Evolutionary conservation across 2,113 vertebrate genomes (phyloP), one percentile per base, ranked within the genome.

Genomic region (Oryzias curvinotus): DNA sequence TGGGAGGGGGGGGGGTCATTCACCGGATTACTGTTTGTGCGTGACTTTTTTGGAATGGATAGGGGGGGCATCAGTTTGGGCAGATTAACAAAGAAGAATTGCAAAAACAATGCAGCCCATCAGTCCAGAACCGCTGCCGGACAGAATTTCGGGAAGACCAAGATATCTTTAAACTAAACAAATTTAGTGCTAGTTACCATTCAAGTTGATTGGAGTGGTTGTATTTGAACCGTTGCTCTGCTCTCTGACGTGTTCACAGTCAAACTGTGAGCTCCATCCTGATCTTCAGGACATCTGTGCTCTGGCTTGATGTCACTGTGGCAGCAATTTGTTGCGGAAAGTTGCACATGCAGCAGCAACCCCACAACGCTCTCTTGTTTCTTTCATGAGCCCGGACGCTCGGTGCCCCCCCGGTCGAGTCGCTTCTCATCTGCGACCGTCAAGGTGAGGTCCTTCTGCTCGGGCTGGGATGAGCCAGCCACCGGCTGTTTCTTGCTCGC

Each of bases 401-500:
- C 55, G 49, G 48, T 5, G 73, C 74, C 73, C 46, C 56, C 46
- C 56, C 12, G 76, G 83, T 66, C 51, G 60, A 80, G 84, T 85
- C 81, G 71, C 57, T 42, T 76, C 43, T 82, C 77, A 86, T 87
- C 85, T 78, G 68, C 57, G 68, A 65, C 75, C 71, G 78, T 84
- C 84, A 85, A 88, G 86, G 88, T 88, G 81, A 84, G 75, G 69
- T 81, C 71, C 68, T 30, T 62, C 62, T 78, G 66, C 75, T 7
- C 67, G 16, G 77, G 78, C 81, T 47, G 61, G 55, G 77, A 68
- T 30, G 7, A 78, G 78, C 86, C 77, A 74, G 62, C 79, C 71
- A 80, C 81, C 71, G 73, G 74, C 73, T 70, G 85, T 92, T 91
- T 90, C 90, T 78, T 62, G 48, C 82, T 90, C 84, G 73, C 73